Base-by-base conservation (phyloP, 2,888 invertebrate species). In the Prosopocoilus inquinatus region DNA sequence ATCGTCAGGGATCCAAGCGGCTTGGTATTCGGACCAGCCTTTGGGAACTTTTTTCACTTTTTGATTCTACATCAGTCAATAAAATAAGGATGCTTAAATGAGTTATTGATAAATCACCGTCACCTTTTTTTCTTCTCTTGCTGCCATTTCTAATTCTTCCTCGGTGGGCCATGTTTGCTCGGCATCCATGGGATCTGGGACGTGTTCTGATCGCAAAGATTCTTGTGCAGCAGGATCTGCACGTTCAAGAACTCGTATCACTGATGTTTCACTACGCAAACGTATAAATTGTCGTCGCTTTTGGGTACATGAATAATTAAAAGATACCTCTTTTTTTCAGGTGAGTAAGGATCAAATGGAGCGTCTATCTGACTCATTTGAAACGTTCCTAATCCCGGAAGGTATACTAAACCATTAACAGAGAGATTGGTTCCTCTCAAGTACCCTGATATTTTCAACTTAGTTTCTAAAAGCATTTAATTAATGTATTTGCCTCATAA, bases 101-200 rank as follows among this genome's bases (percentile, higher is more conserved):
- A 52, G 32, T 15, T 16, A 4, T 20, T 38, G 16, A 34, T 43
- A 49, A 15, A 38, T 28, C 32, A 16, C 33, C 3, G 11, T 34
- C 50, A 53, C 51, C 53, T 69, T 67, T 61, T 70, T 71, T 47
- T 65, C 79, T 66, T 84, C 82, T 55, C 79, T 76, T 69, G 85
- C 87, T 9, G 91, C 88, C 65, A 87, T 83, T 60, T 84, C 83
- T 59, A 95, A 83, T 78, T 96, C 96, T 70, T 96, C 94, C 62
- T 90, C 89, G 11, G 95, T 95, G 0, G 97, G 96, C 94, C 95
- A 96, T 1, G 96, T 96, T 78, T 97, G 97, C 74, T 97, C 97
- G 1, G 90, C 94, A 72, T 94, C 91, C 93, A 96, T 91, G 4
- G 89, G 89, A 79, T 96, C 93, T 1, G 90, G 89, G 50, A 87